Evolutionary conservation across 53 echinoderm and acorn worm species (phyloP).

Genomic region (Apostichopus leukothele): DNA sequence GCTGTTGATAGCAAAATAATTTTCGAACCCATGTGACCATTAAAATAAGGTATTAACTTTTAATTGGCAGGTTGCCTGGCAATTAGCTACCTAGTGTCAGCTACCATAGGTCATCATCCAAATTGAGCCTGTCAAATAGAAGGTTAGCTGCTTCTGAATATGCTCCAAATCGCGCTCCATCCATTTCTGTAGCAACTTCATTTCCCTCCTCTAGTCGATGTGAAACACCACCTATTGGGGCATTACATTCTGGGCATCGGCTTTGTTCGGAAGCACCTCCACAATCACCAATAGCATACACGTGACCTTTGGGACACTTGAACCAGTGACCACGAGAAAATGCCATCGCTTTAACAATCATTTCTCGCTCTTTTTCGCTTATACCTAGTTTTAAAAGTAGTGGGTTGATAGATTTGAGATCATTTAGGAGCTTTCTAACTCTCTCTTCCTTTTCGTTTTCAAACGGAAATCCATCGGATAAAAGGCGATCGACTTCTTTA

Average conservation of each 20-base stretch:
- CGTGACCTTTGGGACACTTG: slow-evolving; percentile 81
- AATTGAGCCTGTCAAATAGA: slow-evolving; percentile 52
- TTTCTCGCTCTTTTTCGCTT: slow-evolving; percentile 60
- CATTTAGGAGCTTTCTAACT: slow-evolving; percentile 24
- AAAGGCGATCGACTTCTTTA: slow-evolving; percentile 35
- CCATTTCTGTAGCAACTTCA: slow-evolving; percentile 72
- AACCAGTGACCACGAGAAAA: slow-evolving; percentile 80
- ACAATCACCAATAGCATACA: slow-evolving; percentile 89
- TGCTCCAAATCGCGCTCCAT: slow-evolving; percentile 61
- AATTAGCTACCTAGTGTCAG: too few species aligned
- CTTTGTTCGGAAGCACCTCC: slow-evolving; percentile 70
- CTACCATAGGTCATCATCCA: background rate
- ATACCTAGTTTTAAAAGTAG: slow-evolving; percentile 40
- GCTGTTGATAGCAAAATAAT: too few species aligned
- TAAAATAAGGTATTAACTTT: too few species aligned
- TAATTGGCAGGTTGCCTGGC: too few species aligned
- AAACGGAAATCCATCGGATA: slow-evolving; percentile 37
- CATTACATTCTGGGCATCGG: slow-evolving; percentile 71
- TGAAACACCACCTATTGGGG: slow-evolving; percentile 66
- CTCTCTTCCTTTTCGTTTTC: slow-evolving; percentile 13
- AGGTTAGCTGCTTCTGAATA: slow-evolving; percentile 82
- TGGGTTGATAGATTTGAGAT: slow-evolving; percentile 6
- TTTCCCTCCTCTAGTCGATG: slow-evolving; percentile 65
- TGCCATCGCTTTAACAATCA: slow-evolving; percentile 79
- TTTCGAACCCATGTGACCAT: too few species aligned